These are phyloP conservation scores for Atrina japonica DNA, from an alignment of 2,888 invertebrate species.

Conservation along the genomic window DNA sequence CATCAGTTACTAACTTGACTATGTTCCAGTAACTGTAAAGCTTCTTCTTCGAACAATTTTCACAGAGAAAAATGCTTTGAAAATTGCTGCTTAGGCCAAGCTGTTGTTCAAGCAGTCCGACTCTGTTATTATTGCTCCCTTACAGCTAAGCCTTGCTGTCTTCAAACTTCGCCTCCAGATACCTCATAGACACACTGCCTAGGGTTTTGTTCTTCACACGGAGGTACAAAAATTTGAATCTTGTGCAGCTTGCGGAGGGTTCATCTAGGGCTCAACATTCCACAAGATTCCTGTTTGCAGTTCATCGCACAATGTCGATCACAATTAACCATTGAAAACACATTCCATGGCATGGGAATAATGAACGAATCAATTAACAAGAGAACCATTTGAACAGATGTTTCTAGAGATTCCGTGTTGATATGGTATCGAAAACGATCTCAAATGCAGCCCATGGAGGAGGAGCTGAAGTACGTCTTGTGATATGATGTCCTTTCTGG, in stretches of 20 bases:
- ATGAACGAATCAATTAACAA: slow-evolving; percentile 30
- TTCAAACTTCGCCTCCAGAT: slow-evolving; percentile 59
- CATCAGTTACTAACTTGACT: background rate
- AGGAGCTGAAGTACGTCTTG: background rate
- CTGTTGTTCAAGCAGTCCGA: slow-evolving; percentile 17
- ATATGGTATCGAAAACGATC: background rate
- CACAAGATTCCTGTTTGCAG: background rate
- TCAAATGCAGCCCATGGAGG: too few species aligned
- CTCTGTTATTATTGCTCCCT: background rate
- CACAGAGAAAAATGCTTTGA: slow-evolving; percentile 4
- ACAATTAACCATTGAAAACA: slow-evolving; percentile 49
- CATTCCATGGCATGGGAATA: slow-evolving; percentile 54
- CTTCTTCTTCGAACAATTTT: background rate
- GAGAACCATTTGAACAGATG: background rate
- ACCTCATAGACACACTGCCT: slow-evolving; percentile 58
- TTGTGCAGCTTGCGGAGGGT: slow-evolving; percentile 29
- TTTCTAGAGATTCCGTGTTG: slow-evolving; percentile 18
- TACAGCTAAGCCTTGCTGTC: too few species aligned
- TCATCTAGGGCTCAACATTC: background rate
- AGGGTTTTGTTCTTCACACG: slow-evolving; percentile 57
- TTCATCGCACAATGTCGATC: slow-evolving; percentile 31
- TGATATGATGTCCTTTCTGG: too few species aligned
- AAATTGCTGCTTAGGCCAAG: slow-evolving; percentile 15
- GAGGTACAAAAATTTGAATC: slow-evolving; percentile 49
- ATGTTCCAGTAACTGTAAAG: slow-evolving; percentile 5